phyloP scores from a whole-genome alignment of 2,888 invertebrate genomes.

The Eumerus sabulonum region DNA sequence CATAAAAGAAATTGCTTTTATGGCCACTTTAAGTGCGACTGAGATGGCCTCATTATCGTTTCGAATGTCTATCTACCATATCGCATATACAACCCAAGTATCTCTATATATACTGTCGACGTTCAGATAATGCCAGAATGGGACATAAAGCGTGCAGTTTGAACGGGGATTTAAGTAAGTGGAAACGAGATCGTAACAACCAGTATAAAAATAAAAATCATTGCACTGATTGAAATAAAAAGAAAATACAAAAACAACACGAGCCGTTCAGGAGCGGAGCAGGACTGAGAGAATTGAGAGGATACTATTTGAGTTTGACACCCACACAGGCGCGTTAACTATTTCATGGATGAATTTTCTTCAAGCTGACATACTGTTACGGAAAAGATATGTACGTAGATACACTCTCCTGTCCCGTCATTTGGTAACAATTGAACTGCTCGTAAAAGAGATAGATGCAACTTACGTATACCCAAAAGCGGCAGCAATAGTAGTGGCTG shows the following conservation, averaged over 20 bases:
- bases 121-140: constrained; percentile 75
- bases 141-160: constrained; percentile 79
- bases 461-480: too few relatives aligned
- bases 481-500: constrained; percentile 7
- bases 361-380: neutral
- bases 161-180: constrained; percentile 80
- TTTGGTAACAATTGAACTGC: constrained; percentile 55
- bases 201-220: constrained; percentile 79
- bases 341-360: constrained; percentile 40
- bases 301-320: neutral
- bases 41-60: constrained; percentile 79
- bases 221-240: constrained; percentile 79
- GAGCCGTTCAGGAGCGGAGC: too few relatives aligned
- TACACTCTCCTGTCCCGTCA: constrained; percentile 28
- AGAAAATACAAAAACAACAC: constrained; percentile 55
- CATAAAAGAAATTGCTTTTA: constrained; percentile 73
- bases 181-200: constrained; percentile 80
- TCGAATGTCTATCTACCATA: constrained; percentile 73
- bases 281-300: too few relatives aligned
- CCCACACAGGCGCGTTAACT: constrained; percentile 44
- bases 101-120: constrained; percentile 14
- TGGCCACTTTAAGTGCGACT: constrained; percentile 78
- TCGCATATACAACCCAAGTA: constrained; percentile 38
- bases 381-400: too few relatives aligned
- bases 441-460: constrained; percentile 67